phyloP scores from a whole-genome alignment of 1,140 invertebrate species.

The Drosophila neocordata region DNA sequence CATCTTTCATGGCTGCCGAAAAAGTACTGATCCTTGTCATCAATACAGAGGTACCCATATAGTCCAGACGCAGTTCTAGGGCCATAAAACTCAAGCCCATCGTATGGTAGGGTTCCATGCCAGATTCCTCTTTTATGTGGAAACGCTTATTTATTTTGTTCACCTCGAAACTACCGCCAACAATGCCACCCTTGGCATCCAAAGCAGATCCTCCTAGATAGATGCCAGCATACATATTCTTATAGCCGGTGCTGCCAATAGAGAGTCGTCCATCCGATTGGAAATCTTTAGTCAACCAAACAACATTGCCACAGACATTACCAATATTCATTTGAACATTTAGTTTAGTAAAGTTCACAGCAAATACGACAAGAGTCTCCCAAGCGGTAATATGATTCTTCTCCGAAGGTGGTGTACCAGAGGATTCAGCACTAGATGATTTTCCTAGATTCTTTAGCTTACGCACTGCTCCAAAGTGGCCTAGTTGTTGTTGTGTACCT shows the following conservation, averaged over 20 bases:
- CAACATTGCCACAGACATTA: constrained; percentile 98
- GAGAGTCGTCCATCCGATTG: constrained; percentile 94
- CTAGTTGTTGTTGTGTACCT: constrained; percentile 46
- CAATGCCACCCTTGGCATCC: constrained; percentile 97
- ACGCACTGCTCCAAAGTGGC: constrained; percentile 77
- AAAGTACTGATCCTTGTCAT: constrained; percentile 94
- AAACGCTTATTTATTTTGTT: constrained; percentile 94
- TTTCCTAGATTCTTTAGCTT: constrained; percentile 84
- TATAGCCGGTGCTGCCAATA: constrained; percentile 96
- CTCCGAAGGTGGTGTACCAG: constrained; percentile 74
- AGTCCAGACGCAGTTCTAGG: constrained; percentile 94
- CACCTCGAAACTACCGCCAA: constrained; percentile 96
- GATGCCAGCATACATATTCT: constrained; percentile 95
- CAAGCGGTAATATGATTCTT: constrained; percentile 87
- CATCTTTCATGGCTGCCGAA: constrained; percentile 90
- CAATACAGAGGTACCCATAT: constrained; percentile 97
- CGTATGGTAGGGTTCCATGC: constrained; percentile 94
- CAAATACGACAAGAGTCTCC: constrained; percentile 98
- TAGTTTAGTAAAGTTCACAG: constrained; percentile 96
- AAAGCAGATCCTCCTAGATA: constrained; percentile 94
- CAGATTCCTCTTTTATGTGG: constrained; percentile 94
- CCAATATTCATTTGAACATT: constrained; percentile 99
- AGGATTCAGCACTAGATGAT: constrained; percentile 74
- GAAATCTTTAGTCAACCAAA: constrained; percentile 95
- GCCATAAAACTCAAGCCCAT: constrained; percentile 93